Evolutionary conservation across 2,113 vertebrate species (phyloP).

Genomic region (Nothoprocta perdicaria): DNA sequence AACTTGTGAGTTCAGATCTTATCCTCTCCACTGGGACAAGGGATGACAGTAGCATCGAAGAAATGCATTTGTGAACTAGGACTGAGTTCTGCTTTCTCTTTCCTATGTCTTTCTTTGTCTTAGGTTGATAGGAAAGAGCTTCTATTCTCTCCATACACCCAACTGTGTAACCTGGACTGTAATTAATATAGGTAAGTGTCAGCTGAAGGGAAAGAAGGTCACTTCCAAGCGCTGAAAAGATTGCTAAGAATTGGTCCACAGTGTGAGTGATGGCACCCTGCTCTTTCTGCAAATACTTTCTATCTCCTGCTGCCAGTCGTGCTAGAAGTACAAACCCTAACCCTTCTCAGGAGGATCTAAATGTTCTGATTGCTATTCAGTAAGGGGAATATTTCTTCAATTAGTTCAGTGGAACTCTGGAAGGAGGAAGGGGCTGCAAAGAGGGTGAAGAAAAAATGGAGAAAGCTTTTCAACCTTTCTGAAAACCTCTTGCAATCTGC

Average conservation of each 20-base stretch:
- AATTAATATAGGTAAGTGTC: background rate
- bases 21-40: background rate
- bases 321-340: conserved; percentile 12
- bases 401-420: conserved; percentile 56
- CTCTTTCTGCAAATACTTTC: conserved; percentile 22
- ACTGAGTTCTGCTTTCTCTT: background rate
- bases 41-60: background rate
- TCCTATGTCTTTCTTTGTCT: background rate
- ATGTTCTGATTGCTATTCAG: conserved; percentile 43
- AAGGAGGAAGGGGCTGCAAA: conserved; percentile 45
- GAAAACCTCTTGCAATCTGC: background rate
- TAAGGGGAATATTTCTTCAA: conserved; percentile 36
- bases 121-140: background rate
- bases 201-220: background rate
- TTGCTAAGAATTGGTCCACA: background rate
- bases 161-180: background rate
- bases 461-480: conserved; percentile 25
- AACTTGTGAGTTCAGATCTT: background rate
- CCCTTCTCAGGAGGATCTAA: conserved; percentile 41
- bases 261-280: conserved; percentile 11
- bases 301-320: conserved; percentile 40
- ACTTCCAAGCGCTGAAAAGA: background rate
- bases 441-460: background rate
- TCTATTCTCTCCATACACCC: background rate
- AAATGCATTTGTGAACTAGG: background rate